These are phyloP conservation scores for Uropsilus gracilis DNA, from an alignment of 2,113 vertebrate species.

Conservation along the genomic window DNA sequence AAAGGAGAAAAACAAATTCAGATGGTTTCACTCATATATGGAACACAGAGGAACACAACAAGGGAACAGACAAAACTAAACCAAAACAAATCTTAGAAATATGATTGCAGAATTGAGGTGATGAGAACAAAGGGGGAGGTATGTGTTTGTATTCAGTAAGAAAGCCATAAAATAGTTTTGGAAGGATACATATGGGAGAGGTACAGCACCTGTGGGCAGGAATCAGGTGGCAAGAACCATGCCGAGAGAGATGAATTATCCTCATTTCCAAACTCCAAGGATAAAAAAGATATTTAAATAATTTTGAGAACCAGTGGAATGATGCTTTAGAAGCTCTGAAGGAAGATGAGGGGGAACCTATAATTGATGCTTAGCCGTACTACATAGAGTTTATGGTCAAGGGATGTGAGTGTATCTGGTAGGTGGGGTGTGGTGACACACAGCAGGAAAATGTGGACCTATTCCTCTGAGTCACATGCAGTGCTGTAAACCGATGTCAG, in stretches of 20 bases:
- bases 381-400: background rate
- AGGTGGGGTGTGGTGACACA: too few relatives aligned
- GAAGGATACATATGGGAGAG: background rate
- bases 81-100: too few relatives aligned
- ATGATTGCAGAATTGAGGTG: too few relatives aligned
- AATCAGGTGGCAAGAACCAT: constrained; percentile 37
- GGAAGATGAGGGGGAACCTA: constrained; percentile 50
- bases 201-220: background rate
- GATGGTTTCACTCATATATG: too few relatives aligned
- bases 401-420: too few relatives aligned
- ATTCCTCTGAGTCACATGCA: too few relatives aligned
- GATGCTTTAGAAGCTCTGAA: constrained; percentile 47
- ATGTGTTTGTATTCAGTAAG: background rate
- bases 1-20: too few relatives aligned
- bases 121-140: too few relatives aligned
- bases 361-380: constrained; percentile 63
- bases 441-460: too few relatives aligned
- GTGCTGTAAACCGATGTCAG: too few relatives aligned
- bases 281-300: constrained; percentile 55
- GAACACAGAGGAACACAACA: too few relatives aligned
- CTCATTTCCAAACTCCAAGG: constrained; percentile 41
- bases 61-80: too few relatives aligned
- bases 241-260: constrained; percentile 24
- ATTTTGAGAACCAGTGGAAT: constrained; percentile 48
- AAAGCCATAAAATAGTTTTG: constrained; percentile 52